Evolutionary conservation across 2,113 vertebrate genomes (phyloP), one percentile per base, ranked within the genome.

Genomic region (Platysteira castanea): DNA sequence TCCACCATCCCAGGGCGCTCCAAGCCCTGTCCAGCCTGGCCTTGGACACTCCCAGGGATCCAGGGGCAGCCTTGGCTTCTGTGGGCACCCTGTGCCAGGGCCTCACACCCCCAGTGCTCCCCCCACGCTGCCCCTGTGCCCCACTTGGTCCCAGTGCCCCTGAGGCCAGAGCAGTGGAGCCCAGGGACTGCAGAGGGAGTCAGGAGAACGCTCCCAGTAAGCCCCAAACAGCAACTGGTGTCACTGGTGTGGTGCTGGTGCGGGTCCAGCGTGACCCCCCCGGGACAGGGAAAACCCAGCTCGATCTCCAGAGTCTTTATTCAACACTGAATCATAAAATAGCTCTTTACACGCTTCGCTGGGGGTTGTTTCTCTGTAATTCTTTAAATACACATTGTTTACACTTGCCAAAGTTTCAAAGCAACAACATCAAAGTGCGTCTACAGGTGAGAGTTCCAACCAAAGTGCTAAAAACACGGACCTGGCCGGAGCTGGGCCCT

Each of bases 351-450:
- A 91, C 90, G 9, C 35, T 13, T 39, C 4, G 41, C 71, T 39
- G 52, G 88, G 57, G 65, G 28, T 57, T 33, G 35, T 63, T 80
- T 84, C 59, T 64, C 57, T 68, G 91, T 73, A 95, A 85, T 79
- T 95, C 82, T 68, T 91, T 84, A 96, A 96, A 95, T 95, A 97
- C 95, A 95, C 96, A 92, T 97, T 50, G 96, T 96, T 97, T 98
- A 98, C 98, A 98, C 98, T 98, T 95, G 28, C 97, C 98, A 97
- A 93, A 97, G 95, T 95, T 93, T 94, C 96, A 92, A 97, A 97
- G 97, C 97, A 95, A 97, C 96, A 94, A 97, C 97, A 97, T 96
- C 97, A 97, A 97, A 97, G 97, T 97, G 97, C 97, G 60, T 97
- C 97, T 93, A 91, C 88, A 87, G 97, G 96, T 96, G 96, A 97